phyloP scores from a whole-genome alignment of 2,797 vertebrate genomes.

The Sebastes itinus region DNA sequence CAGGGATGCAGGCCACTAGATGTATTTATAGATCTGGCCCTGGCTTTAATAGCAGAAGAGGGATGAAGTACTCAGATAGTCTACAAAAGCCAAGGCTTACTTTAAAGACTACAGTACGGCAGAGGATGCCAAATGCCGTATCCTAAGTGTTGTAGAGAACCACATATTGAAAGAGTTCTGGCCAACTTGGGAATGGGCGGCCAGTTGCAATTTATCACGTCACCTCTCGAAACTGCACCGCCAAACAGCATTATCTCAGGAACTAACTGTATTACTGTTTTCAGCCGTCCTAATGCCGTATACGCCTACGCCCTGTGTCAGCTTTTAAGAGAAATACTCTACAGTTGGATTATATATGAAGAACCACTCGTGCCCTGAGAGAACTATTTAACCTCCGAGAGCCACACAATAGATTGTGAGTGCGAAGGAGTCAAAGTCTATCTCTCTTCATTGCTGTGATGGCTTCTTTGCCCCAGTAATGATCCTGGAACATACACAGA shows the following conservation, averaged over 20 bases:
- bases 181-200: conserved; percentile 9
- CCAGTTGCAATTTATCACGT: conserved; percentile 33
- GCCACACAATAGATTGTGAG: conserved; percentile 18
- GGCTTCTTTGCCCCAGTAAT: conserved; percentile 36
- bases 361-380: conserved; percentile 36
- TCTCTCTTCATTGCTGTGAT: conserved; percentile 38
- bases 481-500: conserved; percentile 31
- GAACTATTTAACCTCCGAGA: conserved; percentile 41
- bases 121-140: conserved; percentile 42
- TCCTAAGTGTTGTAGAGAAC: conserved; percentile 30
- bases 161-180: conserved; percentile 34
- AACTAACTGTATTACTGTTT: conserved; percentile 24
- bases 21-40: conserved; percentile 72
- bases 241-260: conserved; percentile 5
- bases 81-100: conserved; percentile 48
- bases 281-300: neutral
- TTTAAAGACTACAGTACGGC: conserved; percentile 46
- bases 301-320: conserved; percentile 2
- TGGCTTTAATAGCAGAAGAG: conserved; percentile 63
- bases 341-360: conserved; percentile 29
- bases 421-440: conserved; percentile 30
- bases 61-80: conserved; percentile 49
- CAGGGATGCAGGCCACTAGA: conserved; percentile 67
- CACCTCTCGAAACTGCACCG: conserved; percentile 10
- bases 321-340: conserved; percentile 31